Percentiles rank a stretch among this genome's conserved stretches.
Evolutionary conservation across 2,797 vertebrate species (phyloP).

Genomic region (Glyptemys insculpta): DNA sequence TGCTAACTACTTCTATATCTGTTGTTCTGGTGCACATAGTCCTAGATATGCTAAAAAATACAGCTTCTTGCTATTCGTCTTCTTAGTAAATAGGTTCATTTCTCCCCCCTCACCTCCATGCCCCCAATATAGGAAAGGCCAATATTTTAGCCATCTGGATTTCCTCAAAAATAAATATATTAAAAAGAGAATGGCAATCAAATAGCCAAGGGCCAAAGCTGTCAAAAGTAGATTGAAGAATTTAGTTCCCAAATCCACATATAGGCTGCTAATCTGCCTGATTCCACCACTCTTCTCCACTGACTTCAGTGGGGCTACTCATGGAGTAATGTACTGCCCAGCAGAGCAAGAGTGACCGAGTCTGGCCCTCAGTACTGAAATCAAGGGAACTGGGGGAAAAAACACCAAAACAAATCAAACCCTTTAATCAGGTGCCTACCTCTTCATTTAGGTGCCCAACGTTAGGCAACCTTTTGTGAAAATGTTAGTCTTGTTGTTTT

Average conservation of each 20-base stretch:
- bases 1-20: background rate
- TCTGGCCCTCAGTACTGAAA: background rate
- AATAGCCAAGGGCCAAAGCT: background rate
- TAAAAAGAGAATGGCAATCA: background rate
- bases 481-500: background rate
- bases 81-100: background rate
- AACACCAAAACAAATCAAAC: background rate
- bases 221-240: background rate
- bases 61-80: background rate
- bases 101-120: background rate
- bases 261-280: background rate
- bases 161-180: background rate
- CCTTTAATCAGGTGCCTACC: background rate
- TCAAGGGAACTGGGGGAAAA: background rate
- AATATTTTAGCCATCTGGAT: background rate
- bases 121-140: background rate
- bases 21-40: background rate
- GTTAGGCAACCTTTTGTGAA: fast-evolving
- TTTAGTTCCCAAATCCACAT: background rate
- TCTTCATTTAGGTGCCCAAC: background rate
- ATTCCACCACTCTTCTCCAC: background rate
- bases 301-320: too few species aligned
- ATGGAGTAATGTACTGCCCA: background rate
- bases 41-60: background rate
- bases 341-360: background rate